Base-by-base conservation (phyloP, 1,140 invertebrate genomes). In the Parasteatoda tepidariorum region DNA sequence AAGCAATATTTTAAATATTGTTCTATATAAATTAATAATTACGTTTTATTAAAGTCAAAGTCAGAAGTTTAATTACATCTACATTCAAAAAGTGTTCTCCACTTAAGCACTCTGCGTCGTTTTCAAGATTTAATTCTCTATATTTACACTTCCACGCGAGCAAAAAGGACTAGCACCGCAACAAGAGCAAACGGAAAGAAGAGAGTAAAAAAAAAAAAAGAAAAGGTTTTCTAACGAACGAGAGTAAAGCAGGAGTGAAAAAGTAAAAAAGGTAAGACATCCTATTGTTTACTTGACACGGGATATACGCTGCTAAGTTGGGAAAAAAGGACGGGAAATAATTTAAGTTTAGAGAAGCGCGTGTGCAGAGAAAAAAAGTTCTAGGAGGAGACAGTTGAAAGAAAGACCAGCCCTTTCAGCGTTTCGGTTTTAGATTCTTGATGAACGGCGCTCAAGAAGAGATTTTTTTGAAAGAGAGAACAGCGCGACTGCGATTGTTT, bases 211-310 rank as follows among this genome's bases (percentile, higher is more conserved):
- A 28, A 41, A 41, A 41, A 34, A n/a, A 3, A 59, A 62, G 70
- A 66, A 76, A 61, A 48, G 15, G 3, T 26, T n/a, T 5, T n/a
- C n/a, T n/a, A n/a, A n/a, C n/a, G n/a, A n/a, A n/a, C n/a, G n/a
- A n/a, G n/a, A n/a, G n/a, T n/a, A n/a, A n/a, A n/a, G n/a, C n/a
- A n/a, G n/a, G n/a, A n/a, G n/a, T n/a, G n/a, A n/a, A n/a, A n/a
- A n/a, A 64, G 38, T 38, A 30, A 34, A 31, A 31, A 41, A 66
- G 55, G 61, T 70, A 61, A 81, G 78, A 81, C 78, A 81, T 81
- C 78, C 66, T 81, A 81, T 81, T 81, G 78, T 81, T 81, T 81
- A 81, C 78, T 48, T 81, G 78, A 81, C 78, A 81, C 31, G 28
- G 67, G 78, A 71, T 81, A 81, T 81, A 81, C 48, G 78, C 59